Conservation (phyloP, 2,888 invertebrate species). For the Clepsis dumicolana region DNA sequence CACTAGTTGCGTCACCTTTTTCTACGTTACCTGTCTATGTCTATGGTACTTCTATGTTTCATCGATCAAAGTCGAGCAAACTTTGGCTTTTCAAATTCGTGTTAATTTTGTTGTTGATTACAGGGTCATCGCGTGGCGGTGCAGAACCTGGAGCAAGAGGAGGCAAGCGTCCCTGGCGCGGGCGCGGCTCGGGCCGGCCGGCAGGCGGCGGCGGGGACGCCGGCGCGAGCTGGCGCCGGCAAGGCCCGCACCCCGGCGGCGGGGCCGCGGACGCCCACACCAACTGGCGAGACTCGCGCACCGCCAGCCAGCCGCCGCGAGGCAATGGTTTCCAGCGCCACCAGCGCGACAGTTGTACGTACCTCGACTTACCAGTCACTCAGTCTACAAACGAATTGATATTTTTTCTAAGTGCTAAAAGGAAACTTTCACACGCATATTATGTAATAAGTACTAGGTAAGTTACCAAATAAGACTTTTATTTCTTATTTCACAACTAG, state of each 20-base stretch:
- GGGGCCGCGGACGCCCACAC: neutral
- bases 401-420: no score
- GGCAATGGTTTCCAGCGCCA: neutral
- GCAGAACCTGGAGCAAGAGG: neutral
- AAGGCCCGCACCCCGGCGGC: neutral
- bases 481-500: no score
- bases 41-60: no score
- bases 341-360: constrained; percentile 4
- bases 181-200: neutral
- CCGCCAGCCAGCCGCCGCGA: neutral
- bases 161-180: neutral
- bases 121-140: neutral
- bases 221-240: neutral
- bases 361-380: neutral
- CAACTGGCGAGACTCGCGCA: neutral
- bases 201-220: neutral
- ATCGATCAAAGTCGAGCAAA: no score
- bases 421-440: no score
- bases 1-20: no score
- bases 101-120: neutral
- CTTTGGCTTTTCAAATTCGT: no score
- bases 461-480: no score
- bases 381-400: no score
- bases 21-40: no score
- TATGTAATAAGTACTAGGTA: no score